Evolutionary conservation across 2,888 invertebrate species (phyloP).

Genomic region (Caenorhabditis imperialis): DNA sequence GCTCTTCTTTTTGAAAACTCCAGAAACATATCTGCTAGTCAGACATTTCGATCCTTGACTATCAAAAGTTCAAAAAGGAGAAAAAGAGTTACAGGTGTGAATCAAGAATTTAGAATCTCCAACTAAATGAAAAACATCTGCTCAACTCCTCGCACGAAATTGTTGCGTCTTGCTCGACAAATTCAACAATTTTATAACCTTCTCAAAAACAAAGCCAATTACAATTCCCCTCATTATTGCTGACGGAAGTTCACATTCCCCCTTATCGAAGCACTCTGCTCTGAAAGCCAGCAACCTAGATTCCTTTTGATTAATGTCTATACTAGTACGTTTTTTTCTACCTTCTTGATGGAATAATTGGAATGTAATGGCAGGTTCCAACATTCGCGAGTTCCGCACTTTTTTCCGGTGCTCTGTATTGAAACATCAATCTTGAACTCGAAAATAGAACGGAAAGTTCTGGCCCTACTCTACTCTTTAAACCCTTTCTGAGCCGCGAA

Average conservation of each 20-base stretch:
- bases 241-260: no score
- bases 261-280: no score
- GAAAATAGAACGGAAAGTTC: constrained; percentile 3
- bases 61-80: no score
- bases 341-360: constrained; percentile 37
- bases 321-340: constrained; percentile 20
- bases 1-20: neutral
- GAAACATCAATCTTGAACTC: constrained; percentile 38
- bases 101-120: no score
- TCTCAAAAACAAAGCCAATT: no score
- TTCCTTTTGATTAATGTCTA: neutral
- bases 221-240: no score
- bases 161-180: no score
- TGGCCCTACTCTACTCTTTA: constrained; percentile 12
- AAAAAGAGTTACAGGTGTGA: no score
- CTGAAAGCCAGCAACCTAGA: neutral
- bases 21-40: constrained; percentile 1
- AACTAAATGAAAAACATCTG: no score
- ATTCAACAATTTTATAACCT: no score
- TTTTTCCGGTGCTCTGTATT: constrained; percentile 12
- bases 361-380: constrained; percentile 36
- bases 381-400: constrained; percentile 22
- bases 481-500: constrained; percentile 13
- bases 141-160: no score
- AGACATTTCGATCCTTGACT: no score